Evolutionary conservation across 2,113 vertebrate genomes (phyloP).

Genomic region (Ophthalmolycus amberensis): DNA sequence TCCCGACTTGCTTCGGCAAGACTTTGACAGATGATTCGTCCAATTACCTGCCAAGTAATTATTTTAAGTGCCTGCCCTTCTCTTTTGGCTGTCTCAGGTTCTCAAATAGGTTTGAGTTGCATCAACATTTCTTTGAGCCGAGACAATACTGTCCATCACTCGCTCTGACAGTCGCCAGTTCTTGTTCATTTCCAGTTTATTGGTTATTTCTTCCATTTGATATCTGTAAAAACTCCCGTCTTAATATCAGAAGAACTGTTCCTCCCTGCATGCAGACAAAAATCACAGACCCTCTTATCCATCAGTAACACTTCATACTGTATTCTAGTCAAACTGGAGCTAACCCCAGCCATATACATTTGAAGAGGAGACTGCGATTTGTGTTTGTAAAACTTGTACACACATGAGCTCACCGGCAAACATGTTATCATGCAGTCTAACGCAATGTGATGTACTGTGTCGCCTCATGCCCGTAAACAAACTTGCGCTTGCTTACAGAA

Average conservation of each 20-base stretch:
- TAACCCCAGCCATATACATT: slow-evolving; percentile 13
- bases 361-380: slow-evolving; percentile 31
- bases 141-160: too few species aligned
- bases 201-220: too few species aligned
- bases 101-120: neutral
- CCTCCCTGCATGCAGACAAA: neutral
- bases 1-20: neutral
- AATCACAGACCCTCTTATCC: neutral
- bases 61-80: neutral
- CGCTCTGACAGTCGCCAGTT: too few species aligned
- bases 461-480: slow-evolving; percentile 47
- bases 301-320: slow-evolving; percentile 9
- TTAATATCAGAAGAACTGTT: neutral
- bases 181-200: too few species aligned
- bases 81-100: neutral
- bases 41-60: neutral
- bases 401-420: slow-evolving; percentile 50
- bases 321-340: slow-evolving; percentile 5
- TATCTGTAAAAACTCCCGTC: neutral
- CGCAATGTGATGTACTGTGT: slow-evolving; percentile 11
- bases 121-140: neutral
- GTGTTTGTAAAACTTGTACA: slow-evolving; percentile 53
- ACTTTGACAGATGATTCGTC: neutral
- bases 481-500: slow-evolving; percentile 46
- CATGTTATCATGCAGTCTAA: slow-evolving; percentile 9